Evolutionary conservation across 2,797 vertebrate genomes (phyloP).

Genomic region (Alosa sapidissima): DNA sequence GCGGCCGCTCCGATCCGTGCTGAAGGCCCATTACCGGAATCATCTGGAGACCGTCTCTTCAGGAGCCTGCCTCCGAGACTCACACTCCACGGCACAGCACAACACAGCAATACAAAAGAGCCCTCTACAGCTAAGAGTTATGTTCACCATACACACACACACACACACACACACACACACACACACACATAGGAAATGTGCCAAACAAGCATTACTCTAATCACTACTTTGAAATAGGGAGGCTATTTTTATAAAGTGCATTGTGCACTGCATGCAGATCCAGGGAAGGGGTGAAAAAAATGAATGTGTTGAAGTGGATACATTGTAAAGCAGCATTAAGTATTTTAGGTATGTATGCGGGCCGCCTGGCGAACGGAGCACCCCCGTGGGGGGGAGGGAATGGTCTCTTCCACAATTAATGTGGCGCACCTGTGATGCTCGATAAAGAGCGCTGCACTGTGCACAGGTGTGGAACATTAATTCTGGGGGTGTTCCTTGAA

Average conservation of each 20-base stretch:
- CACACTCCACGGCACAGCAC: conserved; percentile 29
- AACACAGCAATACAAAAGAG: conserved; percentile 17
- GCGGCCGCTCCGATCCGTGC: conserved; percentile 12
- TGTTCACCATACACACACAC: conserved; percentile 35
- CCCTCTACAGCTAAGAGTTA: conserved; percentile 29
- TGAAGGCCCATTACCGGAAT: conserved; percentile 30
- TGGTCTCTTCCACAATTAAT: conserved; percentile 83
- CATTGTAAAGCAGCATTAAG: conserved; percentile 56
- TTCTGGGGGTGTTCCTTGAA: conserved; percentile 83
- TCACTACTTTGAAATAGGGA: conserved; percentile 66
- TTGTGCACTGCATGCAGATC: conserved; percentile 69
- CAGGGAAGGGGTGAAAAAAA: conserved; percentile 53
- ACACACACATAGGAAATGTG: conserved; percentile 51
- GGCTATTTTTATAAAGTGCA: conserved; percentile 65
- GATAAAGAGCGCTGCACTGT: conserved; percentile 81
- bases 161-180: conserved; percentile 40
- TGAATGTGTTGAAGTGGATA: conserved; percentile 62
- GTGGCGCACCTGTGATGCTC: conserved; percentile 83
- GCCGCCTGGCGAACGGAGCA: conserved; percentile 71
- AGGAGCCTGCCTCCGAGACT: neutral
- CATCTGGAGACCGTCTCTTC: conserved; percentile 29
- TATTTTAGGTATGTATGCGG: conserved; percentile 71
- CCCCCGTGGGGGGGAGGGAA: conserved; percentile 66
- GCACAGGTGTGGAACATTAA: conserved; percentile 87
- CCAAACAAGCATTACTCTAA: conserved; percentile 68